A percentile compares a stretch with the other conserved stretches of the same genome.
Conservation (phyloP, 2,888 invertebrate species). For the Netelia virgata region DNA sequence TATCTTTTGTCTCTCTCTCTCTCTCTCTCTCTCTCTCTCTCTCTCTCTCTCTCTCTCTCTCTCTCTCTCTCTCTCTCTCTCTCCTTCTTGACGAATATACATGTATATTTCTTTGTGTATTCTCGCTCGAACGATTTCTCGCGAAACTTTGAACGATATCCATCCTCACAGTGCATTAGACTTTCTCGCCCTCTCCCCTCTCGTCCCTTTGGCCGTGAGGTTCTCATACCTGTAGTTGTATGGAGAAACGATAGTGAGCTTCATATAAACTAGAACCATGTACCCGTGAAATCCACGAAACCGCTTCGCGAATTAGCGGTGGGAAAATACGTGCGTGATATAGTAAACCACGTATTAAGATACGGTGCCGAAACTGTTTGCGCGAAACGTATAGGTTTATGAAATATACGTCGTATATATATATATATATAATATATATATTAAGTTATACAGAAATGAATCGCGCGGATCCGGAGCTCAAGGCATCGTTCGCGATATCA, state of each 20-base stretch:
- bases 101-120: slow-evolving; percentile 26
- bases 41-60: neutral
- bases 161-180: slow-evolving; percentile 51
- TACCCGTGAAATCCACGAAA: slow-evolving; percentile 21
- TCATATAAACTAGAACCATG: slow-evolving; percentile 24
- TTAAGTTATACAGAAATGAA: slow-evolving; percentile 2
- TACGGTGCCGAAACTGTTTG: neutral
- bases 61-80: slow-evolving; percentile 24
- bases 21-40: neutral
- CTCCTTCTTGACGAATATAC: neutral
- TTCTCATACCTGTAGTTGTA: no score
- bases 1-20: slow-evolving; percentile 2
- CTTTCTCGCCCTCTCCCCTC: slow-evolving; percentile 17
- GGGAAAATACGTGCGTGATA: slow-evolving; percentile 1
- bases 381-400: neutral
- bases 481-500: slow-evolving; percentile 12
- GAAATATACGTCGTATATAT: neutral
- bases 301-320: slow-evolving; percentile 9
- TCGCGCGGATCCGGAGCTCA: neutral
- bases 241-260: no score
- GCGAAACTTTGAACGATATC: slow-evolving; percentile 32
- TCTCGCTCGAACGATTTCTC: slow-evolving; percentile 42
- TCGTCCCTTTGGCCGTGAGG: no score
- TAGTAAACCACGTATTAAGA: neutral
- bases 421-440: neutral